A percentile compares a stretch with the other conserved stretches of the same genome.
Evolutionary conservation across 2,888 invertebrate species (phyloP).

Genomic region (Aporophyla nigra): DNA sequence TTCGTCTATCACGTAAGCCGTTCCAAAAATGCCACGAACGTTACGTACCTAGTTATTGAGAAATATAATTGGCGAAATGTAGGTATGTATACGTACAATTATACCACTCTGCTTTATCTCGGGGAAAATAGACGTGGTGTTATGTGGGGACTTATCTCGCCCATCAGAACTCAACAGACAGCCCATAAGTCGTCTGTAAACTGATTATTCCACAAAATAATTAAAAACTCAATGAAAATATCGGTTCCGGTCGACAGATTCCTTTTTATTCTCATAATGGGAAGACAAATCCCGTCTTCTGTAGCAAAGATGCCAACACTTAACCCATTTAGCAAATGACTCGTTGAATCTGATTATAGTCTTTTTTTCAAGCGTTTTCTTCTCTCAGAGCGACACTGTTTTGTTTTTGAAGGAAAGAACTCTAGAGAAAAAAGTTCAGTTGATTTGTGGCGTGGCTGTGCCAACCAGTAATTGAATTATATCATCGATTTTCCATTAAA

Average conservation of each 20-base stretch:
- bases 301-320: constrained; percentile 69
- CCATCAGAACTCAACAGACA: constrained; percentile 3
- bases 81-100: background rate
- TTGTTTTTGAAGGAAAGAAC: constrained; percentile 77
- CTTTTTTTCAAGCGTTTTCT: constrained; percentile 69
- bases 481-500: constrained; percentile 91
- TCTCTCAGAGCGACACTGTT: constrained; percentile 80
- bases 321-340: constrained; percentile 86
- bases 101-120: background rate
- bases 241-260: constrained; percentile 20
- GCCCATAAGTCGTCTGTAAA: constrained; percentile 10
- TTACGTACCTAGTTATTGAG: background rate
- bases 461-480: constrained; percentile 89
- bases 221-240: constrained; percentile 40
- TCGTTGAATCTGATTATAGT: constrained; percentile 81
- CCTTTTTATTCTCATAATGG: constrained; percentile 40
- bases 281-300: constrained; percentile 66
- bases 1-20: background rate
- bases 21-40: background rate
- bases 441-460: constrained; percentile 85
- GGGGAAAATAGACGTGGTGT: background rate
- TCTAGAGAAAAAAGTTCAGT: constrained; percentile 68
- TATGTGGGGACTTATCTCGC: background rate
- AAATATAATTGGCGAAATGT: background rate
- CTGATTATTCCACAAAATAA: constrained; percentile 21